phyloP scores from a whole-genome alignment of 2,113 vertebrate genomes.

The Triplophysa tibetana region DNA sequence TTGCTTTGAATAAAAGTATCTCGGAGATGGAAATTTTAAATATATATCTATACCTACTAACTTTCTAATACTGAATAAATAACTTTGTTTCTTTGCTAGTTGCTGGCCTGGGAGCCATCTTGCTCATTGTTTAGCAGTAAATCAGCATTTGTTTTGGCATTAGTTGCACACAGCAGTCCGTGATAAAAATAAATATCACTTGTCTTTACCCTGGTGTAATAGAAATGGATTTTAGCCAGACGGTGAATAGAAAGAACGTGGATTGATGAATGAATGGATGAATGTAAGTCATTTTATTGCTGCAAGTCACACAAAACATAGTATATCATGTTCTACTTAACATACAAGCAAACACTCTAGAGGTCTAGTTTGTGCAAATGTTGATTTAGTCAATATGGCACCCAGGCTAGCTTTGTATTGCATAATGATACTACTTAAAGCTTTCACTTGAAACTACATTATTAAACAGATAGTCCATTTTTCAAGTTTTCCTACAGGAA shows the following conservation, averaged over 20 bases:
- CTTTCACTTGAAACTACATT: constrained; percentile 56
- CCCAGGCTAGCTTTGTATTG: constrained; percentile 52
- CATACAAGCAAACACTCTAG: constrained; percentile 21
- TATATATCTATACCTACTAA: constrained; percentile 31
- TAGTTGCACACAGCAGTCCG: constrained; percentile 13
- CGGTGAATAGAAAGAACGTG: constrained; percentile 6
- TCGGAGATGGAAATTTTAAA: too few species aligned
- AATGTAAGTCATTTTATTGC: constrained; percentile 39
- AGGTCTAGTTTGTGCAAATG: constrained; percentile 34
- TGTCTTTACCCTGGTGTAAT: background rate
- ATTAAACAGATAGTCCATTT: constrained; percentile 50
- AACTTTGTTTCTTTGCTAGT: constrained; percentile 20
- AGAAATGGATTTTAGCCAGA: background rate
- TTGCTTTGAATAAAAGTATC: too few species aligned
- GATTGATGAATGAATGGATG: background rate
- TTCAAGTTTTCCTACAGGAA: constrained; percentile 54
- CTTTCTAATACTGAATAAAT: constrained; percentile 45
- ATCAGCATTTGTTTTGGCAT: background rate
- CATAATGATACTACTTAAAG: constrained; percentile 60
- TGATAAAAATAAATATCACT: background rate
- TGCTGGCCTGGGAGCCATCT: constrained; percentile 51
- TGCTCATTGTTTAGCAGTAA: constrained; percentile 17
- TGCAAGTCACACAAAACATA: constrained; percentile 26
- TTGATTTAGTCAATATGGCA: constrained; percentile 40
- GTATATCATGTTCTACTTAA: constrained; percentile 6